phyloP scores from a whole-genome alignment of 2,888 invertebrate genomes.

The Teinopalpus imperialis region DNA sequence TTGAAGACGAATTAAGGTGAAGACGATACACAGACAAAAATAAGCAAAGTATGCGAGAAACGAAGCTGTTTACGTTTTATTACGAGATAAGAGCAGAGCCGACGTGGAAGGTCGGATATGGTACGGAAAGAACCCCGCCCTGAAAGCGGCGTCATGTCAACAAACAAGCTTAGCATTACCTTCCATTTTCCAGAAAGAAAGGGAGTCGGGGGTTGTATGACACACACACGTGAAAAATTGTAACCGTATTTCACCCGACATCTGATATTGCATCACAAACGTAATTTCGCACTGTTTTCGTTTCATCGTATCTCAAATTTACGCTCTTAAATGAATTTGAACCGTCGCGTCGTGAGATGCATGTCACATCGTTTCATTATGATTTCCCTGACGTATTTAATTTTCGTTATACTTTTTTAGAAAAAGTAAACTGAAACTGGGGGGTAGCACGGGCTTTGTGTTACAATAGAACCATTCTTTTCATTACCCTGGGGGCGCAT shows the following conservation, averaged over 20 bases:
- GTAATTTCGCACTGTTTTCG: conserved; percentile 3
- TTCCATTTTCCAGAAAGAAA: conserved; percentile 12
- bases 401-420: conserved; percentile 30
- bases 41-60: conserved; percentile 15
- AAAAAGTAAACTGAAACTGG: conserved; percentile 45
- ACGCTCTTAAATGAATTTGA: neutral
- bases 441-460: conserved; percentile 48
- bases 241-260: conserved; percentile 4
- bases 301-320: conserved; percentile 4
- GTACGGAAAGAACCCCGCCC: conserved; percentile 19
- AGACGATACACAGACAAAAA: conserved; percentile 15
- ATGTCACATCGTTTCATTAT: conserved; percentile 7
- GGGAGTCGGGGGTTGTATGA: neutral
- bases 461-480: conserved; percentile 51
- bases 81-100: conserved; percentile 40
- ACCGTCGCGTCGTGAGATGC: conserved; percentile 22
- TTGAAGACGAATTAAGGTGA: neutral
- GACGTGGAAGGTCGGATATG: conserved; percentile 26
- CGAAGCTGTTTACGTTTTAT: conserved; percentile 42
- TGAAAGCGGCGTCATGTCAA: conserved; percentile 57
- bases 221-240: conserved; percentile 11
- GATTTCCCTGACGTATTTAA: conserved; percentile 48
- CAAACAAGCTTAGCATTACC: conserved; percentile 58
- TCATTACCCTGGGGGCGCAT: conserved; percentile 57
- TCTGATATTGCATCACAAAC: conserved; percentile 8